A percentile compares a stretch with the other conserved stretches of the same genome.
These are phyloP conservation scores for Ophion obscuratus DNA, from an alignment of 2,888 invertebrate genomes.

Conservation along the genomic window DNA sequence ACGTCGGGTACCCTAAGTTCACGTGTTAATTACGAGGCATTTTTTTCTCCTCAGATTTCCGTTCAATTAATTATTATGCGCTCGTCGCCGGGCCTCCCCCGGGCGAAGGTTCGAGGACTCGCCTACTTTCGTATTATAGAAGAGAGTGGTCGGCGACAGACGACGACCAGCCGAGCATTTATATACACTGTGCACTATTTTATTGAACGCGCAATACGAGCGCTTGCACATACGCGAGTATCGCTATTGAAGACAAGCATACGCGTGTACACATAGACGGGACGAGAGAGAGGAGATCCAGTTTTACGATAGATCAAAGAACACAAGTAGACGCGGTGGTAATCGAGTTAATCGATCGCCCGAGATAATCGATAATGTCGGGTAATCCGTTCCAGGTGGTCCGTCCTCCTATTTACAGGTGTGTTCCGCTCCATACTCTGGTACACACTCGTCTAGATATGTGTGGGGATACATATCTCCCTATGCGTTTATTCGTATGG, in stretches of 20 bases:
- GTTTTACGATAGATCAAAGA: conserved; percentile 82
- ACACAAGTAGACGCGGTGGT: conserved; percentile 75
- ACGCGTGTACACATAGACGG: conserved; percentile 2
- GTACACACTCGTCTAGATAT: background rate
- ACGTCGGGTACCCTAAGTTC: conserved; percentile 14
- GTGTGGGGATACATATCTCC: conserved; percentile 25
- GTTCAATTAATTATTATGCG: conserved; percentile 59
- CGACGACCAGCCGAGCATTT: conserved; percentile 47
- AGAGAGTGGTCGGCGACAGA: conserved; percentile 55
- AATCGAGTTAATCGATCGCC: conserved; percentile 83
- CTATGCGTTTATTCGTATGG: conserved; percentile 41
- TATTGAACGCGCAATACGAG: conserved; percentile 40
- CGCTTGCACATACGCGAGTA: conserved; percentile 38
- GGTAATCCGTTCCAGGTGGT: conserved; percentile 80
- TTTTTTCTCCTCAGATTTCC: conserved; percentile 37
- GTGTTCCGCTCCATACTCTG: conserved; percentile 21
- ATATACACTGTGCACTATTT: conserved; percentile 52
- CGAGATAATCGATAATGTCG: conserved; percentile 83
- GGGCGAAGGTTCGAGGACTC: conserved; percentile 24
- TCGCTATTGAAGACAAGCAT: background rate
- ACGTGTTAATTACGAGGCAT: conserved; percentile 58
- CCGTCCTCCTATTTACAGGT: conserved; percentile 68
- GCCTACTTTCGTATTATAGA: conserved; percentile 45
- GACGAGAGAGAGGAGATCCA: conserved; percentile 74
- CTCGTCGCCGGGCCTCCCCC: conserved; percentile 64